Conservation (phyloP, 2,888 invertebrate genomes). For the Agrotis puta region DNA sequence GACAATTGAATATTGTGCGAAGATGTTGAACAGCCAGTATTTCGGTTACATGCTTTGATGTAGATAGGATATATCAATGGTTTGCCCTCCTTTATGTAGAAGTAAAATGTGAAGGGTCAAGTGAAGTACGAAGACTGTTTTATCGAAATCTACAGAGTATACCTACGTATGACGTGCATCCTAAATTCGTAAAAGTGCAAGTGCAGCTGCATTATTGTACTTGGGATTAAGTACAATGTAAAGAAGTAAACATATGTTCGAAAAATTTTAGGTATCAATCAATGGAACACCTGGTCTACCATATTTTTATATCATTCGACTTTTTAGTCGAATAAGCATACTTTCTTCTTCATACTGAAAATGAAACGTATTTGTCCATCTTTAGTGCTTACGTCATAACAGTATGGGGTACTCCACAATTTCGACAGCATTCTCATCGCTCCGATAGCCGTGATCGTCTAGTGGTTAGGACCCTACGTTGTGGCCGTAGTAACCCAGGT, state of each 20-base stretch:
- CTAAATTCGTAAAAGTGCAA: too few relatives aligned
- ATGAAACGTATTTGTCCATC: too few relatives aligned
- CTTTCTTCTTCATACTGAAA: too few relatives aligned
- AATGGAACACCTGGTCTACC: too few relatives aligned
- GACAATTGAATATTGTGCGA: constrained; percentile 42
- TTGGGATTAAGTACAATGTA: too few relatives aligned
- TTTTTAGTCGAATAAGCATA: too few relatives aligned
- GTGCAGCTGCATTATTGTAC: too few relatives aligned
- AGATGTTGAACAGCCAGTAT: neutral
- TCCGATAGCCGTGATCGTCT: constrained; percentile 93
- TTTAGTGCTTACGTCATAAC: constrained; percentile 38
- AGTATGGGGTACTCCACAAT: constrained; percentile 17
- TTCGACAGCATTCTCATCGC: constrained; percentile 81
- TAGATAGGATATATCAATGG: constrained; percentile 18
- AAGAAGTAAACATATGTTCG: too few relatives aligned
- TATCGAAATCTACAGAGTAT: neutral
- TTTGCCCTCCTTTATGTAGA: neutral
- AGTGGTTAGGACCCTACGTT: constrained; percentile 94
- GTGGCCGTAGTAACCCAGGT: constrained; percentile 95
- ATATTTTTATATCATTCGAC: too few relatives aligned
- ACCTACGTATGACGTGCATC: too few relatives aligned
- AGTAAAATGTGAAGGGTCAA: neutral
- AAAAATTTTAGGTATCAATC: too few relatives aligned
- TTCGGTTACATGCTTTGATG: constrained; percentile 41
- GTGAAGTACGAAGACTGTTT: neutral